A percentile compares a stretch with the other conserved stretches of the same genome.
phyloP scores from a whole-genome alignment of 2,797 vertebrate species.

The Parotocinclus haroldoi region DNA sequence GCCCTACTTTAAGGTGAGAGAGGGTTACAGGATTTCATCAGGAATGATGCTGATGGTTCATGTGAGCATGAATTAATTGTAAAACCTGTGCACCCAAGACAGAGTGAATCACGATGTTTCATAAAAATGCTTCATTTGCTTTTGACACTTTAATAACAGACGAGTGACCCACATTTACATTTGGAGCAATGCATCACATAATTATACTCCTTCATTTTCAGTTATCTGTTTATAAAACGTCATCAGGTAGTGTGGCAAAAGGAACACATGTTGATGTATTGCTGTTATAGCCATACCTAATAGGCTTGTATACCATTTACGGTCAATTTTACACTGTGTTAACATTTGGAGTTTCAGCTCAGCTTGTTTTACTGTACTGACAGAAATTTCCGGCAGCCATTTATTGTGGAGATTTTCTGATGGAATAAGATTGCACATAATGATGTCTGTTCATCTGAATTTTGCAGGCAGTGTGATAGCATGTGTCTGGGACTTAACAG shows the following conservation, averaged over 20 bases:
- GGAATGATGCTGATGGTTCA: slow-evolving; percentile 51
- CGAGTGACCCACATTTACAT: slow-evolving; percentile 35
- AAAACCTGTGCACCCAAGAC: slow-evolving; percentile 31
- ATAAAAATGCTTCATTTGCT: slow-evolving; percentile 43
- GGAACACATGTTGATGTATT: background rate
- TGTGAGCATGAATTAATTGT: slow-evolving; percentile 61
- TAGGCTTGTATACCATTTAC: background rate
- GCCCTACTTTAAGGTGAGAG: slow-evolving; percentile 35
- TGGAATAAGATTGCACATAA: slow-evolving; percentile 51
- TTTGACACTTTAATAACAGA: slow-evolving; percentile 35
- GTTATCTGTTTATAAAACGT: slow-evolving; percentile 18
- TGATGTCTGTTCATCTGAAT: slow-evolving; percentile 47
- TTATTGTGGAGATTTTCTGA: slow-evolving; percentile 37
- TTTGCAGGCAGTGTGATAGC: slow-evolving; percentile 22
- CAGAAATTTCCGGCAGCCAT: slow-evolving; percentile 19
- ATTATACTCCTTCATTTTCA: slow-evolving; percentile 18
- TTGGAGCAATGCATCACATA: slow-evolving; percentile 36
- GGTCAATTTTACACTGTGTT: background rate
- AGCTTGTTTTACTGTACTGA: slow-evolving; percentile 16
- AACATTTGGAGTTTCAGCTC: slow-evolving; percentile 1
- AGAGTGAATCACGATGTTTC: slow-evolving; percentile 33
- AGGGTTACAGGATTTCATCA: slow-evolving; percentile 40
- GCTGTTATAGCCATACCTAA: background rate
- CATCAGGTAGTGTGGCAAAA: background rate
- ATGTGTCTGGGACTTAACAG: slow-evolving; percentile 28